A percentile compares a stretch with the other conserved stretches of the same genome.
phyloP scores from a whole-genome alignment of 2,113 vertebrate species.

The Upupa epops region DNA sequence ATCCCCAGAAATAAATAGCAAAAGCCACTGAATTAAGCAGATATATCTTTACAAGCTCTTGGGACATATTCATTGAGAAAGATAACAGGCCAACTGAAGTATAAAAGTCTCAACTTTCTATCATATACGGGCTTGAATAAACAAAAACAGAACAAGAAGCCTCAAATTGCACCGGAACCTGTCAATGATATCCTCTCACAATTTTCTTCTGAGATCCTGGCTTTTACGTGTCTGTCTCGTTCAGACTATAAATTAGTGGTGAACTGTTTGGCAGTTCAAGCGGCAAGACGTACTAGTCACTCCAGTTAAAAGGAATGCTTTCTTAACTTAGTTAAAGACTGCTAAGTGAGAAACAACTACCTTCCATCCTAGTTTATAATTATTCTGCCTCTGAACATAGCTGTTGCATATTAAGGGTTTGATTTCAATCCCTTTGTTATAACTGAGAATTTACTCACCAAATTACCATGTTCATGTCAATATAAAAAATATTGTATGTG shows the following conservation, averaged over 20 bases:
- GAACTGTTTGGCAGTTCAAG: constrained; percentile 19
- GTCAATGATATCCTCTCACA: not conserved
- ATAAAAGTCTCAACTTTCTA: not conserved
- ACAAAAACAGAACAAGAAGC: not conserved
- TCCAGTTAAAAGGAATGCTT: not conserved
- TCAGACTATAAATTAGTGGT: not conserved
- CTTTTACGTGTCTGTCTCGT: not conserved
- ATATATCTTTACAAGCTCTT: constrained; percentile 8
- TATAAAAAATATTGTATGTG: constrained; percentile 54
- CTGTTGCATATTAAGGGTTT: not conserved
- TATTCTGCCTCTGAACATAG: not conserved
- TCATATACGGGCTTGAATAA: not conserved
- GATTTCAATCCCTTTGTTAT: constrained; percentile 13
- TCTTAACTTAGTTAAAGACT: not conserved
- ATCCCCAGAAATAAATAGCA: not conserved
- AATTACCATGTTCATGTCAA: constrained; percentile 12
- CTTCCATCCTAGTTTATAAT: not conserved
- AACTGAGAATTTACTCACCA: not conserved
- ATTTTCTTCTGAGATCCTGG: not conserved
- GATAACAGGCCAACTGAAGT: not conserved
- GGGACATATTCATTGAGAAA: not conserved
- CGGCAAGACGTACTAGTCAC: not conserved
- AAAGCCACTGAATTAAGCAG: not conserved
- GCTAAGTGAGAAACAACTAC: not conserved
- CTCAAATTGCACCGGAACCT: not conserved